These are phyloP conservation scores for Onthophagus taurus DNA, from an alignment of 1,140 invertebrate genomes.

Conservation along the genomic window DNA sequence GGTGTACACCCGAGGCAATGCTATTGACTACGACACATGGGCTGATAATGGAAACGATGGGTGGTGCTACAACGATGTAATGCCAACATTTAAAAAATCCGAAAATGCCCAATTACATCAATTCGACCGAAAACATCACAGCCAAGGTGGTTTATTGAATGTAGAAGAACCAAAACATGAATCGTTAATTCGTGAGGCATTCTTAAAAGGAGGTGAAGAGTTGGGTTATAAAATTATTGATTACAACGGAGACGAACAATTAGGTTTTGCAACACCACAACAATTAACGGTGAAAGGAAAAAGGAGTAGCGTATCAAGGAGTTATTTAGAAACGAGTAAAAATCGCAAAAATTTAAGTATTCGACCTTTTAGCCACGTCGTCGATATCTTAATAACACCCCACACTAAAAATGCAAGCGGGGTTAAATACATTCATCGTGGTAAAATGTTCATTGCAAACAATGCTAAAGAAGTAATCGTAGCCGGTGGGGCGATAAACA, in stretches of 20 bases:
- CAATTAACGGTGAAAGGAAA: slow-evolving; percentile 46
- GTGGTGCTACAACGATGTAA: slow-evolving; percentile 72
- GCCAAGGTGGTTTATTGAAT: slow-evolving; percentile 45
- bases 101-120: slow-evolving; percentile 57
- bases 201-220: slow-evolving; percentile 51
- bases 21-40: slow-evolving; percentile 55
- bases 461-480: slow-evolving; percentile 57
- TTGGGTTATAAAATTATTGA: slow-evolving; percentile 49
- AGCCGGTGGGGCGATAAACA: slow-evolving; percentile 56
- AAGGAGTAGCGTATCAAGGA: slow-evolving; percentile 46
- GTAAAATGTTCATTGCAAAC: slow-evolving; percentile 35
- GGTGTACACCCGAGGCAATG: slow-evolving; percentile 77
- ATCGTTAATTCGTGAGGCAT: slow-evolving; percentile 38
- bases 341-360: slow-evolving; percentile 57
- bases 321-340: slow-evolving; percentile 45
- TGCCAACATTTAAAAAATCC: slow-evolving; percentile 73
- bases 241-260: slow-evolving; percentile 53
- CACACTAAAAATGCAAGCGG: slow-evolving; percentile 49
- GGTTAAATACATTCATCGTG: slow-evolving; percentile 49
- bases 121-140: slow-evolving; percentile 45
- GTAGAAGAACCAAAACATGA: slow-evolving; percentile 48
- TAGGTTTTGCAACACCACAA: slow-evolving; percentile 57
- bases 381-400: slow-evolving; percentile 52
- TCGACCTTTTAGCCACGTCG: slow-evolving; percentile 44
- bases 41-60: slow-evolving; percentile 57